phyloP scores from a whole-genome alignment of 2,113 vertebrate species.

The Muntiacus muntjak region DNA sequence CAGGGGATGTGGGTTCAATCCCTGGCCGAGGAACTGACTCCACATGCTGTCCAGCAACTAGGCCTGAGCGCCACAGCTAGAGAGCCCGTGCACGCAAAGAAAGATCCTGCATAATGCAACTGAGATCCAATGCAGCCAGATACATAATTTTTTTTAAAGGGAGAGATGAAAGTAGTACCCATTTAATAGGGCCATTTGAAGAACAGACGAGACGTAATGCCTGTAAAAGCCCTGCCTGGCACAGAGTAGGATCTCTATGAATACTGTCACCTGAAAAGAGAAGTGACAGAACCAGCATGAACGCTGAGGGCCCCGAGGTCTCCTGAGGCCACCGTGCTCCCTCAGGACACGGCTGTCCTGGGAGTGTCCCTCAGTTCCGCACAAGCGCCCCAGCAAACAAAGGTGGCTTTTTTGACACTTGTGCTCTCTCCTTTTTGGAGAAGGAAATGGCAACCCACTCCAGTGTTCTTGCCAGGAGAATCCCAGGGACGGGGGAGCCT shows the following conservation, averaged over 20 bases:
- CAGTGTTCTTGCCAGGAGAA: no score
- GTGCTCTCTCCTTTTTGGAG: not conserved
- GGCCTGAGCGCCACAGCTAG: not conserved
- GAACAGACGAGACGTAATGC: not conserved
- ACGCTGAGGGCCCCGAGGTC: rapidly evolving
- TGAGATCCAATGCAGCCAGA: not conserved
- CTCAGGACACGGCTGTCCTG: not conserved
- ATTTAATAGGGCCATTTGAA: not conserved
- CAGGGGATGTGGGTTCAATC: not conserved
- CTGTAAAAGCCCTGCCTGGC: not conserved
- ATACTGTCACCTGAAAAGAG: not conserved
- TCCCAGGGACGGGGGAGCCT: no score
- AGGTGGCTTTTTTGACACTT: not conserved
- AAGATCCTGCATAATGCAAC: not conserved
- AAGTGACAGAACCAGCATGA: not conserved
- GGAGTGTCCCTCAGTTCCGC: not conserved
- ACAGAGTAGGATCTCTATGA: not conserved
- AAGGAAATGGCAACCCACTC: no score
- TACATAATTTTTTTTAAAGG: not conserved
- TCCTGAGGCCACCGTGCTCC: not conserved
- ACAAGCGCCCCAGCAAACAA: not conserved
- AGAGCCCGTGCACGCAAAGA: not conserved
- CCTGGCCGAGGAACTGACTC: not conserved
- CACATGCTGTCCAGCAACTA: not conserved
- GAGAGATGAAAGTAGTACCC: not conserved